These are phyloP conservation scores for Drosophila birchii DNA, from an alignment of 2,888 invertebrate genomes.

Conservation along the genomic window DNA sequence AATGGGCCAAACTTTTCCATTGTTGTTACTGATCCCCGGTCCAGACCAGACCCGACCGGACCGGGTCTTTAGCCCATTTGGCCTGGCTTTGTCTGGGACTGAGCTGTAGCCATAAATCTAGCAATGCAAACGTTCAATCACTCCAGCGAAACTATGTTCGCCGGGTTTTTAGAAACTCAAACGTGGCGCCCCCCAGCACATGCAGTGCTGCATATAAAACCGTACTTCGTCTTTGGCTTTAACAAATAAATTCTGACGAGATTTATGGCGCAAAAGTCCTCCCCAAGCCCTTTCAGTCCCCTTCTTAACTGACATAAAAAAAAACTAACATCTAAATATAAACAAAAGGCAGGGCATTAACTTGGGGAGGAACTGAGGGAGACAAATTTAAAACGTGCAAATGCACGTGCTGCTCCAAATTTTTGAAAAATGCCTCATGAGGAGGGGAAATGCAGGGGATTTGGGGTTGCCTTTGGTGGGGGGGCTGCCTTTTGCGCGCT, in stretches of 20 bases:
- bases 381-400: constrained; percentile 67
- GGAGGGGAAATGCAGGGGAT: constrained; percentile 23
- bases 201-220: constrained; percentile 75
- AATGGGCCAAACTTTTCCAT: constrained; percentile 45
- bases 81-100: constrained; percentile 40
- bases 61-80: constrained; percentile 42
- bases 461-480: constrained; percentile 20
- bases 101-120: constrained; percentile 66
- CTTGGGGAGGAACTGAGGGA: constrained; percentile 24
- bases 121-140: constrained; percentile 71
- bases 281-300: constrained; percentile 43
- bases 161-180: constrained; percentile 25
- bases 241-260: constrained; percentile 74
- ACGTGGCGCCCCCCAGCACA: constrained; percentile 56
- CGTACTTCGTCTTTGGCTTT: constrained; percentile 58
- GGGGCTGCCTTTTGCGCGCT: constrained; percentile 53
- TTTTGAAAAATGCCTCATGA: constrained; percentile 38
- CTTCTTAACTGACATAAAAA: constrained; percentile 67
- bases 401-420: constrained; percentile 78
- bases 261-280: constrained; percentile 64
- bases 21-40: constrained; percentile 16
- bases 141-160: constrained; percentile 32
- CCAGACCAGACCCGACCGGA: background rate
- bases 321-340: constrained; percentile 77
- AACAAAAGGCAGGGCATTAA: constrained; percentile 62